phyloP scores from a whole-genome alignment of 2,888 invertebrate species.

The Thera britannica region DNA sequence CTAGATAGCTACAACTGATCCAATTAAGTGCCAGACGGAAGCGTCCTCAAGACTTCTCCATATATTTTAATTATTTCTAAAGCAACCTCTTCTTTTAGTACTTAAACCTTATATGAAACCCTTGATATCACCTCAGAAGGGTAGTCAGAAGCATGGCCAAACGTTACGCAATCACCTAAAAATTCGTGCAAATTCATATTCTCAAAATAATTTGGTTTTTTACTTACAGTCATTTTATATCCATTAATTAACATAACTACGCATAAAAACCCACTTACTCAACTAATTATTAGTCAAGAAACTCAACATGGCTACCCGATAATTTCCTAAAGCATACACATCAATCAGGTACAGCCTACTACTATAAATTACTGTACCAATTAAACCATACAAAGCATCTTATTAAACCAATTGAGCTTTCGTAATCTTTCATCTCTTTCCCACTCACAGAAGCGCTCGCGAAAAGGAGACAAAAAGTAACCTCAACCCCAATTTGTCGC shows the following conservation, averaged over 20 bases:
- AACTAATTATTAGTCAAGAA: constrained; percentile 28
- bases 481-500: constrained; percentile 67
- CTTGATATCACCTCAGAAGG: too few species aligned
- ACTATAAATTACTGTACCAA: constrained; percentile 61
- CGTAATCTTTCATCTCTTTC: constrained; percentile 54
- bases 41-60: too few species aligned
- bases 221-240: constrained; percentile 6
- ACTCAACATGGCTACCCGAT: constrained; percentile 54
- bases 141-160: too few species aligned
- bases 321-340: constrained; percentile 66
- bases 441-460: constrained; percentile 30
- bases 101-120: too few species aligned
- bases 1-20: too few species aligned
- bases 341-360: constrained; percentile 60
- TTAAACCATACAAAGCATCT: constrained; percentile 65
- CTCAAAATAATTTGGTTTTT: constrained; percentile 2
- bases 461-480: constrained; percentile 51
- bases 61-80: too few species aligned
- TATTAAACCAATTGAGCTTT: constrained; percentile 70
- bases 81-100: too few species aligned
- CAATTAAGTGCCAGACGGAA: too few species aligned
- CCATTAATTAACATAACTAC: constrained; percentile 15
- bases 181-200: too few species aligned
- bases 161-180: too few species aligned
- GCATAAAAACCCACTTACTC: constrained; percentile 17